phyloP scores from a whole-genome alignment of 2,797 vertebrate species.

The Pantherophis vulpinus region DNA sequence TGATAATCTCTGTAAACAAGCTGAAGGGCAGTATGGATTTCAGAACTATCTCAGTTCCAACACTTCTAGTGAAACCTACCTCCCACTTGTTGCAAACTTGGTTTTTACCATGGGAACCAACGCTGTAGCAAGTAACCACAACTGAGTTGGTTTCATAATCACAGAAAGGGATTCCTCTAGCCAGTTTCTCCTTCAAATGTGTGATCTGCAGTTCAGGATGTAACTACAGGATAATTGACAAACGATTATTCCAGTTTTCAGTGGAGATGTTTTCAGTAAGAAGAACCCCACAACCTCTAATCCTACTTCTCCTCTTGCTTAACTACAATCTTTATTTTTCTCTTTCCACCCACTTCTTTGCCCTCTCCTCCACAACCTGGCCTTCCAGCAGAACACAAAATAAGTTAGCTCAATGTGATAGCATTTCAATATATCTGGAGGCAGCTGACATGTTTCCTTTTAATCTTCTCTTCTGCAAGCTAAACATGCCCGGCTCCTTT shows the following conservation, averaged over 20 bases:
- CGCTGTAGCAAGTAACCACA: not conserved
- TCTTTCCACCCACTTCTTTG: not conserved
- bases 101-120: not conserved
- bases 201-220: not conserved
- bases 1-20: not conserved
- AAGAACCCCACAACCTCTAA: not conserved
- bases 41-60: not conserved
- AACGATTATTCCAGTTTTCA: not conserved
- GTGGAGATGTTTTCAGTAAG: not conserved
- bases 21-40: not conserved
- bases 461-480: not conserved
- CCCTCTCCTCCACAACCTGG: not conserved
- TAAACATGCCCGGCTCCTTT: not conserved
- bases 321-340: not conserved
- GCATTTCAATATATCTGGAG: not conserved
- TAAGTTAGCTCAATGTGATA: not conserved
- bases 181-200: not conserved
- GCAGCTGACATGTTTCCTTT: not conserved
- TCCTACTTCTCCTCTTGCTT: not conserved
- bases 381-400: not conserved
- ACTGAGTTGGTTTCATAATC: not conserved
- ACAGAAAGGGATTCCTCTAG: not conserved
- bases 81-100: not conserved
- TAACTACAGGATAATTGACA: not conserved
- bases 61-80: not conserved